phyloP scores from a whole-genome alignment of 2,797 vertebrate species.

The Pseudochirops corinnae region DNA sequence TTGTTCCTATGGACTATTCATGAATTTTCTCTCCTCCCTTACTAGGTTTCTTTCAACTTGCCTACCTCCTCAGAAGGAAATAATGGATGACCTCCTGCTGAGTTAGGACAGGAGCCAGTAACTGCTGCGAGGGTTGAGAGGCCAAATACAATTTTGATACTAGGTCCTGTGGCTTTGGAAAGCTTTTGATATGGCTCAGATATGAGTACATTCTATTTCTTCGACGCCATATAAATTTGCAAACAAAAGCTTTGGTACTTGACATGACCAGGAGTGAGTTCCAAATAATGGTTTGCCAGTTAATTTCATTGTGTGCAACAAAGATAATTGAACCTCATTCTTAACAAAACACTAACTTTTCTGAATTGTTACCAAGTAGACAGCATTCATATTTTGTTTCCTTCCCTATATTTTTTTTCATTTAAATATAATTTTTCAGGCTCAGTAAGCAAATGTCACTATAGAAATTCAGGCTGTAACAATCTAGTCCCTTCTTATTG shows the following conservation, averaged over 20 bases:
- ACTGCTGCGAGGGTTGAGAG: conserved; percentile 34
- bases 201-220: conserved; percentile 44
- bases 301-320: conserved; percentile 7
- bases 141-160: background rate
- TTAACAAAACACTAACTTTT: background rate
- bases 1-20: conserved; percentile 68
- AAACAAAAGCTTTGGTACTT: conserved; percentile 23
- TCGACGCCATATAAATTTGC: conserved; percentile 20
- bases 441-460: background rate
- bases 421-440: background rate
- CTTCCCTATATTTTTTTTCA: background rate
- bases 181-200: background rate
- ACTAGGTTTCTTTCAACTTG: background rate
- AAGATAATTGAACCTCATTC: background rate
- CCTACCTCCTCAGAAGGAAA: conserved; percentile 12
- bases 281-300: background rate
- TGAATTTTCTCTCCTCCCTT: background rate
- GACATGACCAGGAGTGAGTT: background rate
- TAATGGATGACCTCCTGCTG: conserved; percentile 18
- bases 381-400: background rate
- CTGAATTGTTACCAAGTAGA: background rate
- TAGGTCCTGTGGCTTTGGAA: background rate
- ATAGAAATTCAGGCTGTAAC: background rate
- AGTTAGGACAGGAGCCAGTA: conserved; percentile 18
- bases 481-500: conserved; percentile 16